Percentiles rank a stretch among this genome's conserved stretches.
Evolutionary conservation across 1,140 invertebrate species (phyloP).

Genomic region (Zaprionus capensis): DNA sequence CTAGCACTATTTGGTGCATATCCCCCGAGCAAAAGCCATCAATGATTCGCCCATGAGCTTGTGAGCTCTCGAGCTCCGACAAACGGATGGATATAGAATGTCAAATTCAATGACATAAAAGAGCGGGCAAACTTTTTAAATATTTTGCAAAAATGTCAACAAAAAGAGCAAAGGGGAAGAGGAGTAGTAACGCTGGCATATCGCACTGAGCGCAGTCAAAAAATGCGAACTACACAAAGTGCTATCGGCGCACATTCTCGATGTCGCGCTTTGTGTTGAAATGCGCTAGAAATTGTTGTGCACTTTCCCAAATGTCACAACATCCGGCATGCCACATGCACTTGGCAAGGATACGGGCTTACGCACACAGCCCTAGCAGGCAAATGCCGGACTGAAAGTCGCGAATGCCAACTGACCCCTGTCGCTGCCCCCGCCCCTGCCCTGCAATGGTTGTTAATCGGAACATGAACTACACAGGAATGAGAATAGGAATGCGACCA

Average conservation of each 20-base stretch:
- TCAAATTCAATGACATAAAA: constrained; percentile 44
- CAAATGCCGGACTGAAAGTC: constrained; percentile 5
- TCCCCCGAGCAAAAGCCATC: constrained; percentile 38
- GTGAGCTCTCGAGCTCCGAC: constrained; percentile 27
- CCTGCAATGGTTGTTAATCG: constrained; percentile 41
- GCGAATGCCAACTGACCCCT: constrained; percentile 2
- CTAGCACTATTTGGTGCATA: neutral
- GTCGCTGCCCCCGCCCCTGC: neutral
- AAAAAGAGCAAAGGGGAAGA: constrained; percentile 14
- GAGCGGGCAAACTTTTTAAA: constrained; percentile 59
- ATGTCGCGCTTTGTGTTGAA: constrained; percentile 50
- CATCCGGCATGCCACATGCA: constrained; percentile 74
- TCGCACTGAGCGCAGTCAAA: constrained; percentile 29
- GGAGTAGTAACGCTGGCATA: constrained; percentile 49
- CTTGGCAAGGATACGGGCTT: constrained; percentile 48
- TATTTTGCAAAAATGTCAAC: constrained; percentile 64
- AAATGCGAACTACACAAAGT: constrained; percentile 48
- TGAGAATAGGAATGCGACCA: constrained; percentile 15
- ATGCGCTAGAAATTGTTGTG: constrained; percentile 68
- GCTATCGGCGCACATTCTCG: constrained; percentile 49
- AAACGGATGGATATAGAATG: constrained; percentile 48
- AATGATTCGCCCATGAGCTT: constrained; percentile 34
- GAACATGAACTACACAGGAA: constrained; percentile 36
- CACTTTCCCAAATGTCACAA: constrained; percentile 63
- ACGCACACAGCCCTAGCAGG: constrained; percentile 3